Conservation (phyloP, 2,113 vertebrate species). For the Labeo rohita region DNA sequence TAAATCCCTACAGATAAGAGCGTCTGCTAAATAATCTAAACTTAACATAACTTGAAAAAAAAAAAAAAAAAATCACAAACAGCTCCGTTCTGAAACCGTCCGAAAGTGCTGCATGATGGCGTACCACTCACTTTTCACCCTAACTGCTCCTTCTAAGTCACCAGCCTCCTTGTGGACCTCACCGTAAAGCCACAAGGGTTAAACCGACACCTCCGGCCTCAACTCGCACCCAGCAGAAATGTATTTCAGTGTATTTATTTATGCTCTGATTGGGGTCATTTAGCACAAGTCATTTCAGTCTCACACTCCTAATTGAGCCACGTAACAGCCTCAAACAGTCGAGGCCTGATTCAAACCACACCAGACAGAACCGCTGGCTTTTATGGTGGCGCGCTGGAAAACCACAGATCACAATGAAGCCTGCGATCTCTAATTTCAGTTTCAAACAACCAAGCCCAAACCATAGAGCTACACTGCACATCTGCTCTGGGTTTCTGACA, state of each 20-base stretch:
- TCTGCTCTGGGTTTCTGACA: neutral
- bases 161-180: neutral
- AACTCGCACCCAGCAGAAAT: constrained; percentile 12
- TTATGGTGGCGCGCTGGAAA: constrained; percentile 25
- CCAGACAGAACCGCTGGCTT: constrained; percentile 15
- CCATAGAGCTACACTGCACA: neutral
- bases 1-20: neutral
- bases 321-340: constrained; percentile 21
- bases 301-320: constrained; percentile 26
- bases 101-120: neutral
- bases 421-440: constrained; percentile 14
- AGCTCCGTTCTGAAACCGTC: neutral
- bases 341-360: constrained; percentile 35
- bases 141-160: neutral
- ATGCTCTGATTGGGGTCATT: constrained; percentile 35
- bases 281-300: constrained; percentile 19
- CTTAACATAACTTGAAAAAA: no score
- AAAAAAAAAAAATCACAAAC: no score
- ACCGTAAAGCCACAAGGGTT: constrained; percentile 28
- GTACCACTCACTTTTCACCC: neutral
- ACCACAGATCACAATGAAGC: constrained; percentile 17
- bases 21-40: neutral
- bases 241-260: constrained; percentile 38
- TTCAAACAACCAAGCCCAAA: constrained; percentile 16
- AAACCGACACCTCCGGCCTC: constrained; percentile 20